These are phyloP conservation scores for Potorous gilbertii DNA, from an alignment of 2,797 vertebrate genomes.

Conservation along the genomic window DNA sequence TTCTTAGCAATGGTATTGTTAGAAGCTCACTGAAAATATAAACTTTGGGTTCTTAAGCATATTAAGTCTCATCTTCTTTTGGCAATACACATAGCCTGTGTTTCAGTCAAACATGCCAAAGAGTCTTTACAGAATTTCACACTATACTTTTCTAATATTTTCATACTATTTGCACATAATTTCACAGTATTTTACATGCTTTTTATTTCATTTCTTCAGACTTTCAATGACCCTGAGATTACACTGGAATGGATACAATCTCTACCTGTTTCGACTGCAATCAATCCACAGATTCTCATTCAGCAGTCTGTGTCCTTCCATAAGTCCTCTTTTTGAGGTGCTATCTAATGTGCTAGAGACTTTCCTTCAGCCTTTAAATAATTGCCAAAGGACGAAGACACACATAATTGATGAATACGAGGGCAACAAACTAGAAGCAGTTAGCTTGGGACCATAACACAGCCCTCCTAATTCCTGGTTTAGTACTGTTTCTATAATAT, in stretches of 20 bases:
- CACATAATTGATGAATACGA: neutral
- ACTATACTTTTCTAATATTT: neutral
- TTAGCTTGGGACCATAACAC: neutral
- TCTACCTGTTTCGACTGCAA: neutral
- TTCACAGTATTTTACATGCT: neutral
- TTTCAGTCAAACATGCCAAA: neutral
- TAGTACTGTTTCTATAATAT: neutral
- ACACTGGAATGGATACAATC: neutral
- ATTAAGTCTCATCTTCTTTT: neutral
- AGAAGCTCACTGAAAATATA: neutral
- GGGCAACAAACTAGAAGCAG: neutral
- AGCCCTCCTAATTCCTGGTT: neutral
- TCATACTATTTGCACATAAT: neutral
- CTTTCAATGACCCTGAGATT: neutral
- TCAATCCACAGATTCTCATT: neutral
- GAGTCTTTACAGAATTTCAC: neutral
- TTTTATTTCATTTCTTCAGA: neutral
- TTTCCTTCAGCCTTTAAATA: neutral
- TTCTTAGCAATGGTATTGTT: neutral
- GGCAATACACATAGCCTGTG: neutral
- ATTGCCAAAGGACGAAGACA: too few species aligned
- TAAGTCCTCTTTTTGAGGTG: neutral
- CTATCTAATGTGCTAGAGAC: neutral
- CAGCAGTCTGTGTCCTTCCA: neutral
- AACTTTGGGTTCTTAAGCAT: neutral